Percentiles rank a stretch among this genome's conserved stretches.
Evolutionary conservation across 2,797 vertebrate genomes (phyloP).

Genomic region (Enteromius anoplus): DNA sequence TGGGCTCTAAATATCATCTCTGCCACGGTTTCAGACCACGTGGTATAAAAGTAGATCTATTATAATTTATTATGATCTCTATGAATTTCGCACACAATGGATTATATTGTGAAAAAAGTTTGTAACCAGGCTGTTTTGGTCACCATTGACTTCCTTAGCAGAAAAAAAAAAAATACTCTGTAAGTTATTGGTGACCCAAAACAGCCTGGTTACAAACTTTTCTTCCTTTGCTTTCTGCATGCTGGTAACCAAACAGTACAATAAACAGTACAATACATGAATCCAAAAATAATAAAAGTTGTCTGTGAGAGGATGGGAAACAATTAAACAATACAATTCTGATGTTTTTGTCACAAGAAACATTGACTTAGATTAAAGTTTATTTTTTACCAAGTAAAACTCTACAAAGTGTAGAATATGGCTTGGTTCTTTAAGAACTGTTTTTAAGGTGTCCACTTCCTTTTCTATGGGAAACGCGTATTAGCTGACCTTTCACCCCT

Average conservation of each 20-base stretch:
- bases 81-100: too few species aligned
- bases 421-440: conserved; percentile 11
- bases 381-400: background rate
- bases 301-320: too few species aligned
- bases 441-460: conserved; percentile 48
- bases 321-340: background rate
- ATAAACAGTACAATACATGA: too few species aligned
- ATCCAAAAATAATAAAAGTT: too few species aligned
- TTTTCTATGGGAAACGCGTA: conserved; percentile 52
- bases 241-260: too few species aligned
- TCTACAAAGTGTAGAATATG: conserved; percentile 43
- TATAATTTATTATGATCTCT: background rate
- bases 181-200: too few species aligned
- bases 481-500: conserved; percentile 53
- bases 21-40: background rate
- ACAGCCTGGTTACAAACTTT: too few species aligned
- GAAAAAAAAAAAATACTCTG: too few species aligned
- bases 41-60: background rate
- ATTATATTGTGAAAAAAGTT: too few species aligned
- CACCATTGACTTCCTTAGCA: too few species aligned
- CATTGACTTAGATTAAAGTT: background rate
- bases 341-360: background rate
- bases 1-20: background rate
- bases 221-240: too few species aligned
- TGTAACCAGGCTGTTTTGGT: too few species aligned